Percentiles rank a stretch among this genome's conserved stretches.
Evolutionary conservation across 2,797 vertebrate species (phyloP).

Genomic region (Gymnodraco acuticeps): DNA sequence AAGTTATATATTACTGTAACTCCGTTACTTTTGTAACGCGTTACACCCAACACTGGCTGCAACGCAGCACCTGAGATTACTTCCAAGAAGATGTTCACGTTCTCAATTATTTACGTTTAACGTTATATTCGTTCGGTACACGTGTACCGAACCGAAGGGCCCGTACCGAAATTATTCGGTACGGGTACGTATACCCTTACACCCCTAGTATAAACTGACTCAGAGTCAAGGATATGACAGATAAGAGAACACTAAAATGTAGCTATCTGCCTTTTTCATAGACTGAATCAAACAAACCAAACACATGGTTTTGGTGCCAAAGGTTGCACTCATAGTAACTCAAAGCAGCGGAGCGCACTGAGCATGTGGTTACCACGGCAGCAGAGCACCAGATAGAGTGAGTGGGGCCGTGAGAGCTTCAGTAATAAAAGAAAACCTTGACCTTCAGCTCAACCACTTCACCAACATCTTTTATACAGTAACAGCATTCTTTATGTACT

Average conservation of each 20-base stretch:
- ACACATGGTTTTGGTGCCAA: constrained; percentile 24
- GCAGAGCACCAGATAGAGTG: constrained; percentile 36
- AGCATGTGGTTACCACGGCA: constrained; percentile 60
- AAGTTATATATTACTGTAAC: too few relatives aligned
- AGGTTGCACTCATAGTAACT: constrained; percentile 40
- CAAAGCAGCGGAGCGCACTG: background rate
- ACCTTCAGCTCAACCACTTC: constrained; percentile 27
- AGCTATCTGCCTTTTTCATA: constrained; percentile 25
- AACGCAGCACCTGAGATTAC: too few relatives aligned
- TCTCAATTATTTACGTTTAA: too few relatives aligned
- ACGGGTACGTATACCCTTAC: too few relatives aligned
- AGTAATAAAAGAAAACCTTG: constrained; percentile 36
- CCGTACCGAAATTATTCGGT: too few relatives aligned
- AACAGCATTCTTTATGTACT: background rate
- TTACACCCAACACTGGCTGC: too few relatives aligned
- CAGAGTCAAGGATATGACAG: background rate
- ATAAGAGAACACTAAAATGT: background rate
- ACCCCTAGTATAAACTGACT: constrained; percentile 1
- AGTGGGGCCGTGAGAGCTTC: constrained; percentile 9
- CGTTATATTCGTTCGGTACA: too few relatives aligned
- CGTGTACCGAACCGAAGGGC: too few relatives aligned
- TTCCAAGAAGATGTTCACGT: too few relatives aligned
- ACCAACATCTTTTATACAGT: background rate
- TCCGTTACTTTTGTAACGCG: too few relatives aligned
- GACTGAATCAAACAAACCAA: constrained; percentile 24